Base-by-base conservation (phyloP, 2,797 vertebrate genomes). In the Taeniopygia guttata region DNA sequence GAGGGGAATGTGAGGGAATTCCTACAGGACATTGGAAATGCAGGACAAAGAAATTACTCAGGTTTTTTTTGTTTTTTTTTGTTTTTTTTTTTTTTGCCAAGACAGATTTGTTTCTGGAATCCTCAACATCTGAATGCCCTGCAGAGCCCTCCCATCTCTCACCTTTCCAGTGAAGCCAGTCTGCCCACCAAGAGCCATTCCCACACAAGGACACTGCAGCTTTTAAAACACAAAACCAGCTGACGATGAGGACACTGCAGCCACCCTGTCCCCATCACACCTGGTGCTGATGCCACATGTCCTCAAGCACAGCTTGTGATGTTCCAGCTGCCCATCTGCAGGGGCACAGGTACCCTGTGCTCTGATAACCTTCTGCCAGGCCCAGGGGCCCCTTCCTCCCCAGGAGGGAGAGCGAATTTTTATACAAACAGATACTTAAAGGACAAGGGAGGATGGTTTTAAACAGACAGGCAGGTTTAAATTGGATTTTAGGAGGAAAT, bases 1-100 rank as follows among this genome's bases (percentile, higher is more conserved):
- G 36, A 89, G 51, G 9, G 32, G 11, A 17, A 4, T 0, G 4
- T 4, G 48, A 16, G 62, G 52, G 55, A 48, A 70, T 34, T 38
- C 66, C 42, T 21, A 0, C 1, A 11, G 34, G 43, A 48, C 10
- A 9, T 0, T 23, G 49, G 25, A 55, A 78, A 27, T 1, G 10
- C 38, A 38, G n/a, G 34, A n/a, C 10, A 13, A 25, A 59, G 55
- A 49, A 72, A 34, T 48, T 8, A 58, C 15, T 40, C 48, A 5
- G 34, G 34, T 38, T 25, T 80, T 54, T 29, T 42, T 63, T 27
- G n/a, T n/a, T n/a, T n/a, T n/a, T n/a, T n/a, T n/a, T n/a, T n/a
- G 67, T 29, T 38, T 25, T 80, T 54, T 38, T 25, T 80, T 54
- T 29, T 42, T 63, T 27, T 38, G 13, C 22, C 2, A 2, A 49